phyloP scores from a whole-genome alignment of 1,140 invertebrate genomes.

The Nephotettix cincticeps region DNA sequence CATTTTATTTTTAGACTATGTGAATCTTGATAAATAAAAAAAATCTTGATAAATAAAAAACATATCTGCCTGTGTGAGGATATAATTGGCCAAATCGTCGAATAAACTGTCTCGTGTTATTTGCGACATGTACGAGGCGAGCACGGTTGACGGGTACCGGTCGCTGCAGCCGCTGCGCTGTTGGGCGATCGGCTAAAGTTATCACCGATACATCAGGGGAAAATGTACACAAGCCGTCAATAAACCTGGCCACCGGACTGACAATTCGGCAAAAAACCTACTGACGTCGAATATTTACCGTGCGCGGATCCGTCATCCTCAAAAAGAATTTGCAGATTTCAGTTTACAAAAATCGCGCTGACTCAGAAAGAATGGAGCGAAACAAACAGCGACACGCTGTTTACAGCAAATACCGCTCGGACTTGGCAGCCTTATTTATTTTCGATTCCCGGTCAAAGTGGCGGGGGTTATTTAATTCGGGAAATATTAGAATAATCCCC shows the following conservation, averaged over 20 bases:
- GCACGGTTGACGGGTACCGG: no score
- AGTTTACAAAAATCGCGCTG: conserved; percentile 5
- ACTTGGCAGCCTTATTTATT: neutral
- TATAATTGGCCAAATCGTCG: no score
- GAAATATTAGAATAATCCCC: conserved; percentile 1
- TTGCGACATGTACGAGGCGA: no score
- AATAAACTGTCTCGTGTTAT: no score
- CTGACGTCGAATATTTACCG: conserved; percentile 5
- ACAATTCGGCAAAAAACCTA: neutral
- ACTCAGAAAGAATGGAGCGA: neutral
- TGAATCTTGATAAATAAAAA: no score
- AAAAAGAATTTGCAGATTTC: conserved; percentile 12
- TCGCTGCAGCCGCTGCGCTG: no score
- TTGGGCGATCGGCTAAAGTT: neutral
- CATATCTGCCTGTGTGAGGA: no score
- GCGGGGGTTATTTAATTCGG: neutral
- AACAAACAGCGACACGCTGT: neutral
- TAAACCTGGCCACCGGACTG: neutral
- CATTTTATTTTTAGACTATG: no score
- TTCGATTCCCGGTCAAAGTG: neutral
- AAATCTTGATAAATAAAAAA: no score
- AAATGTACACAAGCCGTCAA: neutral
- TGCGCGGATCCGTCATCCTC: neutral
- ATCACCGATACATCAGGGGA: neutral
- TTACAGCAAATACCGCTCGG: neutral